Conservation (phyloP, 1,140 invertebrate species). For the Eulimnadia texana region DNA sequence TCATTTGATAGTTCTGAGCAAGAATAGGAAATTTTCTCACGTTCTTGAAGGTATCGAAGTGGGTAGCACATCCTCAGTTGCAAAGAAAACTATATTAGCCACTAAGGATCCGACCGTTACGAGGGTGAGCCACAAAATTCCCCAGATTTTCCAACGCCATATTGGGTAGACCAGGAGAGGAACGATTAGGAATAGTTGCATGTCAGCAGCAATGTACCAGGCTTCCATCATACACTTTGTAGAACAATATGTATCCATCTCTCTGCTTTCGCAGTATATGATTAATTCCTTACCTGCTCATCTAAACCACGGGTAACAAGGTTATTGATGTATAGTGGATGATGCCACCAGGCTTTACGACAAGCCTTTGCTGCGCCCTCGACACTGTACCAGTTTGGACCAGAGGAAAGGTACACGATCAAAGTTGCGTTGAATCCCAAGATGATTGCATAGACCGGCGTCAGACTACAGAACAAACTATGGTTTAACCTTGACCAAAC, state of each 20-base stretch:
- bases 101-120: background rate
- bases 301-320: slow-evolving; percentile 40
- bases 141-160: background rate
- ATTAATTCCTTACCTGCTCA: background rate
- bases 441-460: slow-evolving; percentile 66
- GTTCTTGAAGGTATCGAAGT: background rate
- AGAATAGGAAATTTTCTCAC: background rate
- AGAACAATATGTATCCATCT: slow-evolving; percentile 2
- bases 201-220: slow-evolving; percentile 42
- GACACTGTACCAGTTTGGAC: slow-evolving; percentile 51
- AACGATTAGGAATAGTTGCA: slow-evolving; percentile 36
- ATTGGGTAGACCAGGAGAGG: slow-evolving; percentile 24
- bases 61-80: background rate
- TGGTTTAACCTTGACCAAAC: too few relatives aligned
- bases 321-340: slow-evolving; percentile 38
- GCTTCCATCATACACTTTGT: slow-evolving; percentile 41
- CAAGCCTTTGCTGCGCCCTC: slow-evolving; percentile 44
- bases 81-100: background rate
- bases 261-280: background rate
- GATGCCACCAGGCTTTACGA: slow-evolving; percentile 36
- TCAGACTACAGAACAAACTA: too few relatives aligned
- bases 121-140: background rate
- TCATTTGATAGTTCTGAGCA: background rate
- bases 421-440: slow-evolving; percentile 58
- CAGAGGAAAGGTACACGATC: slow-evolving; percentile 45